Conservation (phyloP, 2,888 invertebrate species). For the Scelioninae gen. 2 region DNA sequence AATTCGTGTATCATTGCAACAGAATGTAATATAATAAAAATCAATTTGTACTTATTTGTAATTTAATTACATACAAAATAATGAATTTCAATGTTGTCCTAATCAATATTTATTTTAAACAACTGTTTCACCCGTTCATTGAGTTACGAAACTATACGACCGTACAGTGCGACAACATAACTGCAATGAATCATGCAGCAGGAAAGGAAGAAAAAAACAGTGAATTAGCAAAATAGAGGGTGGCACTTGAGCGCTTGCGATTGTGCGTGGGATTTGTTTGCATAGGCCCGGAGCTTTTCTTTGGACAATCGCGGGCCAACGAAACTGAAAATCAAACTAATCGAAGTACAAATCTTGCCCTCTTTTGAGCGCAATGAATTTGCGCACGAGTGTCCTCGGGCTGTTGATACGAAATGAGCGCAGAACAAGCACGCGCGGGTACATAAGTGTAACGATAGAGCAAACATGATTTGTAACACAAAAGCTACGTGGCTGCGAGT, state of each 20-base stretch:
- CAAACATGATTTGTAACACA: constrained; percentile 75
- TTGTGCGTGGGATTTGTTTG: constrained; percentile 46
- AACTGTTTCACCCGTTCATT: too few relatives aligned
- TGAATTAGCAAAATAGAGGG: constrained; percentile 41
- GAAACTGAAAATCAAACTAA: constrained; percentile 70
- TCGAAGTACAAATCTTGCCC: constrained; percentile 64
- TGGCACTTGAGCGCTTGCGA: constrained; percentile 18
- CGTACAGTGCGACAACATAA: too few relatives aligned
- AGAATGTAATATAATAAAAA: too few relatives aligned
- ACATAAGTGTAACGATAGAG: constrained; percentile 71
- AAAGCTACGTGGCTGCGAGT: constrained; percentile 70
- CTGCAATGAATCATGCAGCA: too few relatives aligned
- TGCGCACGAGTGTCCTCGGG: constrained; percentile 71
- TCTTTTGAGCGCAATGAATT: constrained; percentile 65
- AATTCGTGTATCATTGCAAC: too few relatives aligned
- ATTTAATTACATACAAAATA: too few relatives aligned
- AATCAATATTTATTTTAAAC: too few relatives aligned
- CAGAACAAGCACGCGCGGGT: constrained; percentile 51
- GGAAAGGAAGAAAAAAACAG: background rate
- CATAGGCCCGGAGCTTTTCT: constrained; percentile 47
- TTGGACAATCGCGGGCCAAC: constrained; percentile 49
- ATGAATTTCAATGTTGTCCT: too few relatives aligned
- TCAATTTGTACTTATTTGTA: too few relatives aligned
- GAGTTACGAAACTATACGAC: too few relatives aligned
- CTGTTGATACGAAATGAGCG: constrained; percentile 69